phyloP scores from a whole-genome alignment of 1,140 invertebrate genomes.

The Cydia fagiglandana region DNA sequence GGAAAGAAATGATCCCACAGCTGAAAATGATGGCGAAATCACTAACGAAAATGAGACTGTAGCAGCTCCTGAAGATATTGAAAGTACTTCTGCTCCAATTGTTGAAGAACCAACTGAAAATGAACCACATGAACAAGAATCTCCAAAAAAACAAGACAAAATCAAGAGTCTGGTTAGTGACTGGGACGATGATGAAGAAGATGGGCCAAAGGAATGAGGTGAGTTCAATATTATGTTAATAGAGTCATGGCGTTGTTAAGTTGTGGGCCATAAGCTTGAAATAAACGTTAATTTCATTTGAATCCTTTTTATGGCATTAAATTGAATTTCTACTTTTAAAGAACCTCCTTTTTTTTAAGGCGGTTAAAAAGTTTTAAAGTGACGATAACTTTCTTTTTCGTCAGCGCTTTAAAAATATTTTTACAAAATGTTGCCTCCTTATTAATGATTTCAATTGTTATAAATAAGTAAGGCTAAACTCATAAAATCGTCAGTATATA shows the following conservation, averaged over 20 bases:
- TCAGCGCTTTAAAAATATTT: too few species aligned
- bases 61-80: constrained; percentile 2
- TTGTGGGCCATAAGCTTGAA: too few species aligned
- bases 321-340: too few species aligned
- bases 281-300: too few species aligned
- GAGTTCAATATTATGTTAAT: not conserved
- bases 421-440: too few species aligned
- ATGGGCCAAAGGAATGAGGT: constrained; percentile 47
- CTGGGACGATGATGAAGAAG: constrained; percentile 72
- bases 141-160: constrained; percentile 54
- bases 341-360: too few species aligned
- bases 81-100: constrained; percentile 28
- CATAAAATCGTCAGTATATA: not conserved
- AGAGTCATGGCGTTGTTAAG: too few species aligned
- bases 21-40: constrained; percentile 35
- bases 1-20: constrained; percentile 43
- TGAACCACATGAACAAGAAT: constrained; percentile 22
- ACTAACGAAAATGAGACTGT: constrained; percentile 5
- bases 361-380: too few species aligned
- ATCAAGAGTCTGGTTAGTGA: constrained; percentile 73
- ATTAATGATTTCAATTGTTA: too few species aligned
- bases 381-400: too few species aligned
- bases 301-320: too few species aligned
- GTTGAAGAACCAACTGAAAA: constrained; percentile 21
- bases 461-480: too few species aligned